A percentile compares a stretch with the other conserved stretches of the same genome.
phyloP scores from a whole-genome alignment of 1,140 invertebrate species.

The Caenorhabditis latens region DNA sequence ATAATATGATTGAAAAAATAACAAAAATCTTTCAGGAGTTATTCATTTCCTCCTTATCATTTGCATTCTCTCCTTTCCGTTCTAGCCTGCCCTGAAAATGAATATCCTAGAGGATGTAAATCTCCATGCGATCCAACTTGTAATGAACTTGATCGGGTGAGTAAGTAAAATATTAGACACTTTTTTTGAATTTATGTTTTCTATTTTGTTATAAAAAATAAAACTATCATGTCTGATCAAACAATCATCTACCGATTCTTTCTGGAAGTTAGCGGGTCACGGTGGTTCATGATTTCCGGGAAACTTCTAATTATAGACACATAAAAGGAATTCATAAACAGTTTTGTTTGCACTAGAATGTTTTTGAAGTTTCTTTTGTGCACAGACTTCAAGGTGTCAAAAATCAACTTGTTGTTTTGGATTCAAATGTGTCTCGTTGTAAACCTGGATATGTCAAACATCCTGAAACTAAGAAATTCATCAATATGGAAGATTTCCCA shows the following conservation, averaged over 20 bases:
- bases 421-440: too few relatives aligned
- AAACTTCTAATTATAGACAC: not conserved
- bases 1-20: too few relatives aligned
- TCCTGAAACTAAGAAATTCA: too few relatives aligned
- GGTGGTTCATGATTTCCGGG: not conserved
- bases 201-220: not conserved
- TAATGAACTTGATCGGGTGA: not conserved
- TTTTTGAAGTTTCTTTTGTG: not conserved
- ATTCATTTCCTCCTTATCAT: too few relatives aligned
- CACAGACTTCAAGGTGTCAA: not conserved
- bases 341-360: not conserved
- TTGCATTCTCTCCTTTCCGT: too few relatives aligned
- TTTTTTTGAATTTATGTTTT: too few relatives aligned
- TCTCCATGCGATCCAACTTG: not conserved
- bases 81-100: not conserved
- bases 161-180: too few relatives aligned
- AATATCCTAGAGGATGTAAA: not conserved
- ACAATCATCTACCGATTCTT: not conserved
- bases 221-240: not conserved
- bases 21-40: too few relatives aligned
- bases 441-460: not conserved
- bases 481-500: too few relatives aligned
- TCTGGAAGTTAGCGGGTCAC: not conserved
- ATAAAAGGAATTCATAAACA: not conserved
- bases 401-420: not conserved